These are phyloP conservation scores for Heliconius charithonia DNA, from an alignment of 2,888 invertebrate genomes.

Conservation along the genomic window DNA sequence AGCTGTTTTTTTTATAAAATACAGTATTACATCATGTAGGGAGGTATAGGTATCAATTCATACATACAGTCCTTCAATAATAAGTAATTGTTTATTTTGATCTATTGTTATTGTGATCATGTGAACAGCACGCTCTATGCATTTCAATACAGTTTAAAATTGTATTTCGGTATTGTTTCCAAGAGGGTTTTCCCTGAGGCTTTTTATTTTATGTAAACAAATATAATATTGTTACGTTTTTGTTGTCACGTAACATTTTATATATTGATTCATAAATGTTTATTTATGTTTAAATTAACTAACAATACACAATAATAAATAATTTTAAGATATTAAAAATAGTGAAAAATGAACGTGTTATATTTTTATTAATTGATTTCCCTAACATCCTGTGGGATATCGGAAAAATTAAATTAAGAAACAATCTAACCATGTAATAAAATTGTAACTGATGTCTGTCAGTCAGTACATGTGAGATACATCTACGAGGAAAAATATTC, in stretches of 20 bases:
- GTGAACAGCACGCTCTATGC: constrained; percentile 16
- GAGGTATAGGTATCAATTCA: not conserved
- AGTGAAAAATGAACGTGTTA: too few relatives aligned
- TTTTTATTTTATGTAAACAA: not conserved
- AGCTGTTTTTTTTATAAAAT: not conserved
- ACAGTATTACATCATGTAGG: constrained; percentile 12
- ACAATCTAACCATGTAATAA: not conserved
- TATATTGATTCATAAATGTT: not conserved
- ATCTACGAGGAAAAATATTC: too few relatives aligned
- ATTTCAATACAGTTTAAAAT: constrained; percentile 23
- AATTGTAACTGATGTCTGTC: too few relatives aligned
- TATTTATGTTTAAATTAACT: too few relatives aligned
- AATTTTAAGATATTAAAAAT: too few relatives aligned
- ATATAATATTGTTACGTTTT: not conserved
- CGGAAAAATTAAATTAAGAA: not conserved
- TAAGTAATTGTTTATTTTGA: not conserved
- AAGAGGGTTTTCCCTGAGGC: not conserved
- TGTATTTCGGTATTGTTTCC: constrained; percentile 14
- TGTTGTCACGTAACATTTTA: not conserved
- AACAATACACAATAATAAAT: too few relatives aligned
- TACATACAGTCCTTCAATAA: not conserved
- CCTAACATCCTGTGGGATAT: not conserved
- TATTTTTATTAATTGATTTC: not conserved
- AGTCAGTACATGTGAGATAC: too few relatives aligned
- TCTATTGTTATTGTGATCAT: constrained; percentile 23